Evolutionary conservation across 2,888 invertebrate genomes (phyloP).

Genomic region (Synanthedon formicaeformis): DNA sequence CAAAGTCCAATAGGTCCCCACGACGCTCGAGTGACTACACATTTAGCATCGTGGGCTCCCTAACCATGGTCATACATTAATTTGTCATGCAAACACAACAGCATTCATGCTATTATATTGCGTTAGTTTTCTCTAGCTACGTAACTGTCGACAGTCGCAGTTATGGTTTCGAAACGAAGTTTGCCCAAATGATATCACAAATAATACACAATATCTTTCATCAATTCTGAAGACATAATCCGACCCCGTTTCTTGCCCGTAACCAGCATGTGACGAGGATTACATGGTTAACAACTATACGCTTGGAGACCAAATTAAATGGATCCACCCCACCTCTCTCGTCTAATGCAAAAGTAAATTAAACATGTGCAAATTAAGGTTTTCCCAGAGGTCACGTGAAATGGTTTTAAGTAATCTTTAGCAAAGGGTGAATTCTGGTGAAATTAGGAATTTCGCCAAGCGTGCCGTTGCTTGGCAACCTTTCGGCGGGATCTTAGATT

Average conservation of each 20-base stretch:
- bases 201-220: no score
- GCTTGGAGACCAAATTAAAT: not conserved
- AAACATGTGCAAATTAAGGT: not conserved
- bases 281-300: constrained; percentile 2
- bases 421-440: constrained; percentile 41
- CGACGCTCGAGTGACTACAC: no score
- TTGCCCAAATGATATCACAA: no score
- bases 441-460: constrained; percentile 30
- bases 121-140: no score
- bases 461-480: constrained; percentile 56
- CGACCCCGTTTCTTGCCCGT: not conserved
- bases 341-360: not conserved
- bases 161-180: no score
- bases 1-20: no score
- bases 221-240: not conserved
- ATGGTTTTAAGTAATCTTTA: constrained; percentile 9
- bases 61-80: no score
- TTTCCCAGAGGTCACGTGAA: not conserved
- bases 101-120: no score
- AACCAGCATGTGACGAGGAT: constrained; percentile 4
- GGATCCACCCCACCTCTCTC: not conserved
- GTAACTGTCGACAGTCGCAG: no score
- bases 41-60: no score
- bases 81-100: no score
- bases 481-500: constrained; percentile 6